Evolutionary conservation across 2,888 invertebrate genomes (phyloP), one percentile per base, ranked within the genome.

Genomic region (Leptodirus hochenwartii): DNA sequence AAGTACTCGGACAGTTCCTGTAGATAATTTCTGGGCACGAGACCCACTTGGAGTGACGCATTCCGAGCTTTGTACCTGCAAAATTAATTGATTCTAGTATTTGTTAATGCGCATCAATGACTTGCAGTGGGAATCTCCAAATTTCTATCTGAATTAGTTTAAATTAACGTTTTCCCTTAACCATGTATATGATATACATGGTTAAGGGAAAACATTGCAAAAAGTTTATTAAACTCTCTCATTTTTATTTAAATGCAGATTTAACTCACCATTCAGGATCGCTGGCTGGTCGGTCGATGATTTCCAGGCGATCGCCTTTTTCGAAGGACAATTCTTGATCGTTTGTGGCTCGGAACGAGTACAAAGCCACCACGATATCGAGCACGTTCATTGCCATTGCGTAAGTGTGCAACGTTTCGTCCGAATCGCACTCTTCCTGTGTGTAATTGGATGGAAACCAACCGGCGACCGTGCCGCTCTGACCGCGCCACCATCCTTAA

Each of bases 401-500:
- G 49, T 88, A 88, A 11, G 87, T 88, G 49, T 88, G 87, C 22
- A 85, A 69, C 22, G 82, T 79, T 45, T 84, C 84, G 45, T 87
- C 85, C 17, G 70, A 68, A 51, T 82, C 82, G 42, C 80, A 78
- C 50, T 82, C 82, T 55, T 85, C 85, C 49, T 84, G 84, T 37
- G 95, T 95, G 59, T 98, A 98, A 61, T 98, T 98, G 29, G 93
- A 93, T 6, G 98, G 98, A 54, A 96, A 98, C 98, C 98, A 91
- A 12, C 82, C 81, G 14, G 69, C 65, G 28, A 62, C 58, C 31
- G 64, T 63, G 25, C 68, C 67, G 43, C 67, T 68, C 59, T 85
- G 85, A 29, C 96, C 98, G 47, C 93, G 72, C 98, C 98, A 98
- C 98, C 98, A 98, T 36, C 67, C 54, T 53, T 32, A 28, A 32